Evolutionary conservation across 2,888 invertebrate species (phyloP), one percentile per base, ranked within the genome.

Genomic region (Spisula subtruncata): DNA sequence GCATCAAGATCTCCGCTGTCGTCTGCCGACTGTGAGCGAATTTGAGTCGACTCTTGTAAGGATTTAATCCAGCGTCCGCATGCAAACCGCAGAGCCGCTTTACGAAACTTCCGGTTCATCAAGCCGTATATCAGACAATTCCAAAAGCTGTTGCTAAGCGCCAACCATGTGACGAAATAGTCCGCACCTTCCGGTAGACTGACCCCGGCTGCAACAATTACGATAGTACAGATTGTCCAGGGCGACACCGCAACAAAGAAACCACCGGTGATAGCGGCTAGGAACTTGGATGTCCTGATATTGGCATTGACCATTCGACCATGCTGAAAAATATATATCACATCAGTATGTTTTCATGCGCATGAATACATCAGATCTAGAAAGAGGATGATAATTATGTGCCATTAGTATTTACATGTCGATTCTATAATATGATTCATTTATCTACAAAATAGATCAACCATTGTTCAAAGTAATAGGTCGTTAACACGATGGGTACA

Each of bases 181-280:
- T 92, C 92, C 6, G 86, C 60, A n/a, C 87, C 87, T 32, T 81
- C 81, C 25, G 89, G 81, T 16, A 91, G 85, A 6, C 81, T 81
- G 20, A 90, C 60, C 12, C 90, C 88, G 2, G 91, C 89, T 18
- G 91, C 90, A 0, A 90, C 92, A 46, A 91, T 86, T 25, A 89
- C 85, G 18, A 92, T 81, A 16, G 92, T 92, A 85, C 87, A 90
- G 5, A 92, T 84, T 8, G 91, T 91, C 92, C 92, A 92, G 5
- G 92, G 92, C n/a, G 92, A 86, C 12, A 92, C 88, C 16, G 92
- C 91, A 10, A 90, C 25, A 51, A 92, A 91, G 54, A 93, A 92
- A 0, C 92, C 93, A 10, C 92, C 84, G 0, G 93, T 93, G 32
- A 92, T 93, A 66, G 93, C 92, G 10, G 93, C 93, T 12, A 92